Percentiles rank a stretch among this genome's conserved stretches.
Evolutionary conservation across 2,888 invertebrate genomes (phyloP).

Genomic region (Theretra japonica): DNA sequence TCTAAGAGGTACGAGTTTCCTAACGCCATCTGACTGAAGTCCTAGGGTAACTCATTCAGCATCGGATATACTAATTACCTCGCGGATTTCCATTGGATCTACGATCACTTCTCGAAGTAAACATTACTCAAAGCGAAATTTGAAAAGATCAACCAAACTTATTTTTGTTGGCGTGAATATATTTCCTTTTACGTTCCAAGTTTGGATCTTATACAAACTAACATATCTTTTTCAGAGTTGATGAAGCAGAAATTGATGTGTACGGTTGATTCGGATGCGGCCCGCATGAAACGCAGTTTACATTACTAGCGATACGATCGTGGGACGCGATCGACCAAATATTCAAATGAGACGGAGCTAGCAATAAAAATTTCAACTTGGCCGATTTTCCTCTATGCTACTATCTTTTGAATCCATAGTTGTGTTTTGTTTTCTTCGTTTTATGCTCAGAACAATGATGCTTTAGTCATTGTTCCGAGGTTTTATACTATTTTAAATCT

Average conservation of each 20-base stretch:
- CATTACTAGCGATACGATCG: constrained; percentile 25
- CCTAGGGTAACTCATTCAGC: background rate
- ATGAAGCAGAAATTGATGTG: constrained; percentile 17
- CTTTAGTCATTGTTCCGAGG: background rate
- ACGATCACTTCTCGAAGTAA: background rate
- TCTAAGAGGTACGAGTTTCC: background rate
- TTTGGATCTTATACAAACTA: background rate
- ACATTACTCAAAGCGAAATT: background rate
- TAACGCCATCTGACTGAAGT: background rate
- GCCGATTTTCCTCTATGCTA: background rate
- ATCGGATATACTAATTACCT: background rate
- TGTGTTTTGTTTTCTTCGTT: background rate
- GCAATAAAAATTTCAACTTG: constrained; percentile 18
- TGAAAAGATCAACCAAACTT: background rate
- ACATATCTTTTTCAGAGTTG: constrained; percentile 10
- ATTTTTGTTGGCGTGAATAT: background rate
- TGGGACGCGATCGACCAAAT: constrained; percentile 43
- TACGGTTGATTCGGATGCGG: constrained; percentile 14
- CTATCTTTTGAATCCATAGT: constrained; percentile 3
- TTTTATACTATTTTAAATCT: too few species aligned
- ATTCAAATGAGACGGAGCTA: constrained; percentile 44
- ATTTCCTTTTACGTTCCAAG: background rate
- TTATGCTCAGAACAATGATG: background rate
- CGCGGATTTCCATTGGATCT: background rate
- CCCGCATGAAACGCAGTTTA: constrained; percentile 28